phyloP scores from a whole-genome alignment of 2,797 vertebrate genomes.

The Gephyroberyx darwinii region DNA sequence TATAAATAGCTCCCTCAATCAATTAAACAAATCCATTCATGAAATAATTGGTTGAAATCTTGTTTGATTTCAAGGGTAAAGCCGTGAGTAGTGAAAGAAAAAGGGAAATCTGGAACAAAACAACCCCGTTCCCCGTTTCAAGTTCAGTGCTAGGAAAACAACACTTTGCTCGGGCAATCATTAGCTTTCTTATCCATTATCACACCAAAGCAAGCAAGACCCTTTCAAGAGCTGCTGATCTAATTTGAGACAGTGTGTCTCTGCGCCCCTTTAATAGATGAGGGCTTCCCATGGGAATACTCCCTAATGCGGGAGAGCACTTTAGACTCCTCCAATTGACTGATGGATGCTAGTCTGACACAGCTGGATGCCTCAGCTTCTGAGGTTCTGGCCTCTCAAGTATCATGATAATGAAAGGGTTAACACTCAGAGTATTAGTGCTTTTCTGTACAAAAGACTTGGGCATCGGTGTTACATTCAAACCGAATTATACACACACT shows the following conservation, averaged over 20 bases:
- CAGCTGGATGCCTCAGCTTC: slow-evolving; percentile 30
- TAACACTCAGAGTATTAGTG: slow-evolving; percentile 44
- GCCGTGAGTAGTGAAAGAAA: background rate
- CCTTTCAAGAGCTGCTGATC: slow-evolving; percentile 59
- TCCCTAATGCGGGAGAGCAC: slow-evolving; percentile 60
- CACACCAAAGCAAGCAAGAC: slow-evolving; percentile 43
- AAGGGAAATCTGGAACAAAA: background rate
- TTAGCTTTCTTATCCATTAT: slow-evolving; percentile 51
- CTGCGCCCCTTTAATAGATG: slow-evolving; percentile 53
- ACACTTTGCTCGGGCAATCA: slow-evolving; percentile 30
- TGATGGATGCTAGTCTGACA: slow-evolving; percentile 65
- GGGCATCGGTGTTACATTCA: no score
- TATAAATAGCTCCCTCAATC: slow-evolving; percentile 44
- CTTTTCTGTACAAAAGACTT: background rate
- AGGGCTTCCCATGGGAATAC: slow-evolving; percentile 62
- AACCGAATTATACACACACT: no score
- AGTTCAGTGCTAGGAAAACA: slow-evolving; percentile 34
- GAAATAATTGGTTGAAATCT: slow-evolving; percentile 33
- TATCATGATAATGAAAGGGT: slow-evolving; percentile 16
- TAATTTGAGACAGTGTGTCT: slow-evolving; percentile 54
- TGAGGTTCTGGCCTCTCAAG: slow-evolving; percentile 25
- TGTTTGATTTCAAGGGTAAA: slow-evolving; percentile 32
- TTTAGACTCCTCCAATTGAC: slow-evolving; percentile 50
- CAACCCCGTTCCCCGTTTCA: background rate
- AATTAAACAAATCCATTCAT: slow-evolving; percentile 33